phyloP scores from a whole-genome alignment of 2,113 vertebrate genomes.

The Dipodomys merriami region DNA sequence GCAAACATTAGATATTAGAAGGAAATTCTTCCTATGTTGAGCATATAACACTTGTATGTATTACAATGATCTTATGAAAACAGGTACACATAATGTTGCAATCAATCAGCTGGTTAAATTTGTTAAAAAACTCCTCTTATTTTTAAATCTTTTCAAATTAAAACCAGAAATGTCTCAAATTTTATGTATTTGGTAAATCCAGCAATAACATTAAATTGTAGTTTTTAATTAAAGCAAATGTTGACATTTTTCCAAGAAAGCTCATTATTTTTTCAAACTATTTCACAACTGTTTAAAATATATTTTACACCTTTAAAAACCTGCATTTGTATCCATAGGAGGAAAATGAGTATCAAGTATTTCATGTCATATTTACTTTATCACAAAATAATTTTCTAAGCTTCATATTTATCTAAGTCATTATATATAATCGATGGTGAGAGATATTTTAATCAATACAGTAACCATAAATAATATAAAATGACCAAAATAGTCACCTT shows the following conservation, averaged over 20 bases:
- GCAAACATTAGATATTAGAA: neutral
- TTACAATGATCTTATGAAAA: neutral
- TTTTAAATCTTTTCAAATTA: neutral
- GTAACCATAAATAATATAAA: no score
- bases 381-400: no score
- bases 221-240: neutral
- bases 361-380: no score
- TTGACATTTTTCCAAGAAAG: neutral
- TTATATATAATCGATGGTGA: no score
- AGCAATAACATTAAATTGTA: constrained; percentile 18
- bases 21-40: neutral
- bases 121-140: neutral
- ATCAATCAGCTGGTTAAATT: neutral
- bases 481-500: no score
- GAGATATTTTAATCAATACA: no score
- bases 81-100: neutral
- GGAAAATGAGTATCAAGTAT: no score
- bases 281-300: neutral
- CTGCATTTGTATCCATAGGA: no score
- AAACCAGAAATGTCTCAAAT: neutral
- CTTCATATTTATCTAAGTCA: no score
- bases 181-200: neutral
- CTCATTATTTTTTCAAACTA: neutral
- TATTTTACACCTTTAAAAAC: neutral
- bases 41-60: neutral